These are phyloP conservation scores for Tolypeutes matacus DNA, from an alignment of 2,797 vertebrate species.

Conservation along the genomic window DNA sequence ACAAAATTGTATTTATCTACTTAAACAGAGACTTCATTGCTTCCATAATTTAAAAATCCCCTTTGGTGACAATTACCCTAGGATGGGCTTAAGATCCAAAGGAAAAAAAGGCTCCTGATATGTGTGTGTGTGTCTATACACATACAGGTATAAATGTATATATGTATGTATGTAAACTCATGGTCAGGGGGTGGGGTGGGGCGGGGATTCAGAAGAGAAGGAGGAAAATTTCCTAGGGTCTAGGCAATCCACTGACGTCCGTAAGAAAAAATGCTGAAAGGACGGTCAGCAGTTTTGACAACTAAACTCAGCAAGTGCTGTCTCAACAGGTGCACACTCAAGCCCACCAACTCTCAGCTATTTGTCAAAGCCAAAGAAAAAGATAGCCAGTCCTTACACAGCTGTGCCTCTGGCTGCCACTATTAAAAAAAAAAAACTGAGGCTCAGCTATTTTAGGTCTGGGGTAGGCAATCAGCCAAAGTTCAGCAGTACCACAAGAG, in stretches of 20 bases:
- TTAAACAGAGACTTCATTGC: not conserved
- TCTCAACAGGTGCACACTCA: slow-evolving; percentile 64
- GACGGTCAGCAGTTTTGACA: slow-evolving; percentile 40
- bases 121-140: not conserved
- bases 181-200: not conserved
- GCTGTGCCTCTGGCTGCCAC: slow-evolving; percentile 67
- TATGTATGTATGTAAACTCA: not conserved
- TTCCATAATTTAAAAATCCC: not conserved
- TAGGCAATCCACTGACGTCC: not conserved
- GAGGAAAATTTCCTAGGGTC: not conserved
- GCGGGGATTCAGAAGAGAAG: not conserved
- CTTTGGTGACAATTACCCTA: slow-evolving; percentile 18
- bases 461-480: slow-evolving; percentile 58
- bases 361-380: slow-evolving; percentile 69
- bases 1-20: slow-evolving; percentile 1
- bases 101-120: not conserved
- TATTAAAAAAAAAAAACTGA: slow-evolving; percentile 45
- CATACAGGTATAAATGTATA: no score
- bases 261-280: slow-evolving; percentile 46
- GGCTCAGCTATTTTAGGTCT: slow-evolving; percentile 66
- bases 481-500: slow-evolving; percentile 23
- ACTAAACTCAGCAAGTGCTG: slow-evolving; percentile 16
- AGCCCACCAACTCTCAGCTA: slow-evolving; percentile 49
- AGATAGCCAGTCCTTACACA: slow-evolving; percentile 52
- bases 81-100: not conserved